Evolutionary conservation across 2,888 invertebrate genomes (phyloP), one percentile per base, ranked within the genome.

Genomic region (Chalcis sispes): DNA sequence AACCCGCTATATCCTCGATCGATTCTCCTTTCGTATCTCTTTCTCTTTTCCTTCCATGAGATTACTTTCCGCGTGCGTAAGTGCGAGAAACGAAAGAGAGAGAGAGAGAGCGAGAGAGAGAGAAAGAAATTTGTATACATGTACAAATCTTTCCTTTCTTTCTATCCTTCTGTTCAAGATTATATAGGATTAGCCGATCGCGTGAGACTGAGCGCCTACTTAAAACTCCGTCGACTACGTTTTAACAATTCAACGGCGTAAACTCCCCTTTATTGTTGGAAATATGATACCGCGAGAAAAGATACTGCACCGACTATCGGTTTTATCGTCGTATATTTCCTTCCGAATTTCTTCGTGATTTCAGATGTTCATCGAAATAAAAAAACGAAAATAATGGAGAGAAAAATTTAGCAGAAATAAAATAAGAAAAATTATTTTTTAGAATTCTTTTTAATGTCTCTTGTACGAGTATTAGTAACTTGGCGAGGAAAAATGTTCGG

Each of bases 171-270:
- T 36, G 36, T 10, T 66, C 62, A 56, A 62, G 76, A 76, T 72
- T 72, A 67, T n/a, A n/a, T 48, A 23, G 72, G 76, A 76, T 76
- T 76, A 67, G 40, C 40, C 40, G 67, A 58, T 67, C 67, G 67
- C 72, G 40, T 64, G 42, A 42, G 58, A 36, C 42, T 40, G 5
- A 32, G 62, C 54, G 59, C 32, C 72, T 56, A 66, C 66, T 72
- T 66, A 72, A 72, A 76, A 62, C 67, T 76, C 48, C 56, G 67
- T 48, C 72, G 62, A 67, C 67, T 72, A 67, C 76, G 62, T 62
- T 76, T 72, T 76, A 67, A 76, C 72, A 72, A 76, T 76, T 76
- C 67, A 61, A 7, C 42, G 25, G 20, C n/a, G 15, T 7, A 36
- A n/a, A 40, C 20, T 29, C 36, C 23, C 36, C 40, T 58, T n/a